These are phyloP conservation scores for Callaeas wilsoni DNA, from an alignment of 2,113 vertebrate species.

Conservation along the genomic window DNA sequence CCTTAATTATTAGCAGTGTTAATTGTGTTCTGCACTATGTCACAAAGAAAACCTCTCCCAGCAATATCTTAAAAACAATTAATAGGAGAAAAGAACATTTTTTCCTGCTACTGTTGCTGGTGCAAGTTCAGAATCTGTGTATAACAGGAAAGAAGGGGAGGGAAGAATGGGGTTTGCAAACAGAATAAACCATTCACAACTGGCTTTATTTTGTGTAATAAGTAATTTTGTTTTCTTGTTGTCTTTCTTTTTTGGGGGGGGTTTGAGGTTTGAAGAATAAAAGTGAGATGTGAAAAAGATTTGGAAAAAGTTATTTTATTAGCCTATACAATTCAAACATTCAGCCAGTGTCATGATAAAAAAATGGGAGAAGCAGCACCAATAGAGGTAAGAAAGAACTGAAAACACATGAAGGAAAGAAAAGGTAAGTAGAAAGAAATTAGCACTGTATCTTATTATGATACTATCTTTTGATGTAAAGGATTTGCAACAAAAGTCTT, in stretches of 20 bases:
- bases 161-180: not conserved
- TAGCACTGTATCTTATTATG: not conserved
- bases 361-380: not conserved
- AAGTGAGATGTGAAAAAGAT: not conserved
- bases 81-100: not conserved
- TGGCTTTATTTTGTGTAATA: not conserved
- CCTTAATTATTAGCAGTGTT: not conserved
- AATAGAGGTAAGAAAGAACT: not conserved
- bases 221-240: not conserved
- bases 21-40: not conserved
- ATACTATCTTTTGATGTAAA: not conserved
- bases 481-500: not conserved
- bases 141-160: not conserved
- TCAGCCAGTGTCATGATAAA: not conserved
- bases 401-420: not conserved
- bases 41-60: not conserved
- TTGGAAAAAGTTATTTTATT: not conserved
- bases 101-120: not conserved
- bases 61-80: not conserved
- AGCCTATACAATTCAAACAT: not conserved
- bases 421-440: not conserved
- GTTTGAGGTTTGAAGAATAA: not conserved
- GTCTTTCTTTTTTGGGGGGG: not conserved
- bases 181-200: not conserved
- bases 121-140: not conserved